phyloP scores from a whole-genome alignment of 2,888 invertebrate species.

The Oeneis ivallda region DNA sequence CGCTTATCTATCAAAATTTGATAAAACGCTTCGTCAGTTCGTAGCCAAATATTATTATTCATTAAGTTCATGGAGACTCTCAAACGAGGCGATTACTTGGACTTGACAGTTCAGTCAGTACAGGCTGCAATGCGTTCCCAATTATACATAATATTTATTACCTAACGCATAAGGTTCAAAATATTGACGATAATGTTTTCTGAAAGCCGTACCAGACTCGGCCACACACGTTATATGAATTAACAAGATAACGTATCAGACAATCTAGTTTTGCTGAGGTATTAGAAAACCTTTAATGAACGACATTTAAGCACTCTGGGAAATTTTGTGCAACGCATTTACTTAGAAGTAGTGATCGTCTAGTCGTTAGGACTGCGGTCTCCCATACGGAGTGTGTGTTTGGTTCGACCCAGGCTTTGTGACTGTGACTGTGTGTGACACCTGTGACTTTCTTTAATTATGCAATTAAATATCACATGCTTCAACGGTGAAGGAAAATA shows the following conservation, averaged over 20 bases:
- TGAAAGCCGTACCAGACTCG: conserved; percentile 34
- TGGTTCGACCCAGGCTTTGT: too few species aligned
- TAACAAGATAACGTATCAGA: conserved; percentile 29
- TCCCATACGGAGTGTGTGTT: too few species aligned
- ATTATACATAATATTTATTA: conserved; percentile 6
- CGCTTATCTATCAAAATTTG: too few species aligned
- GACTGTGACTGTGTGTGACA: too few species aligned
- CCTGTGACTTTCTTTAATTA: too few species aligned
- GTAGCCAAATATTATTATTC: conserved; percentile 27
- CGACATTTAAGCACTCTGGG: background rate
- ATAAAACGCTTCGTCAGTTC: conserved; percentile 17
- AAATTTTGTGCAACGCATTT: background rate
- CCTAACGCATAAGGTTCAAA: background rate
- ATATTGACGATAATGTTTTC: conserved; percentile 8
- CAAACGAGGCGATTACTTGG: conserved; percentile 28
- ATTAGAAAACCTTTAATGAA: conserved; percentile 23
- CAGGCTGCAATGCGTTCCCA: conserved; percentile 1
- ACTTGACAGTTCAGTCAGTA: conserved; percentile 15
- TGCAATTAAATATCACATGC: too few species aligned
- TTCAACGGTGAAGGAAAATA: too few species aligned
- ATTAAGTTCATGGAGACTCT: conserved; percentile 24
- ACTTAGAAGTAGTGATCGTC: background rate
- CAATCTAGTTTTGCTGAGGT: conserved; percentile 24
- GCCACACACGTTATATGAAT: conserved; percentile 35
- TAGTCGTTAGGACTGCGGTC: too few species aligned